Conservation (phyloP, 2,113 vertebrate genomes). For the Microtus oregoni region DNA sequence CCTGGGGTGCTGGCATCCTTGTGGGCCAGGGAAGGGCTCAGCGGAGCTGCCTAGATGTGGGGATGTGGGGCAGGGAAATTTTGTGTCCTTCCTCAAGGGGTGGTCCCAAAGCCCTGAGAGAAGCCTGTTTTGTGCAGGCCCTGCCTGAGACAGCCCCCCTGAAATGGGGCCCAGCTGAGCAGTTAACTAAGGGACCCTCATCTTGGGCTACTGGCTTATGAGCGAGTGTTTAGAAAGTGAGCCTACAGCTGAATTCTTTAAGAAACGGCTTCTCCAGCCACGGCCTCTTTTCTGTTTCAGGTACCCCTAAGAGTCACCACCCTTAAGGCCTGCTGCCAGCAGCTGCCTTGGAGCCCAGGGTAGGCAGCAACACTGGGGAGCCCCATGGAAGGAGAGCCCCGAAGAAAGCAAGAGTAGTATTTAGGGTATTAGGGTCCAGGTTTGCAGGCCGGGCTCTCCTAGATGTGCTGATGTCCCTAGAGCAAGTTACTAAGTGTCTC, state of each 20-base stretch:
- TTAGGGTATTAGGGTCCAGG: not conserved
- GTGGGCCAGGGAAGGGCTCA: not conserved
- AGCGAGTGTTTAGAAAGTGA: not conserved
- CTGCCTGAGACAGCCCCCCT: no score
- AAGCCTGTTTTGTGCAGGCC: not conserved
- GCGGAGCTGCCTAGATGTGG: not conserved
- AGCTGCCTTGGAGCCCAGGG: not conserved
- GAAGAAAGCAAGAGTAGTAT: not conserved
- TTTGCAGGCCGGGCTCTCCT: not conserved
- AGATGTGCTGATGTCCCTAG: not conserved
- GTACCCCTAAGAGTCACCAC: no score
- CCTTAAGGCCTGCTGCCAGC: not conserved
- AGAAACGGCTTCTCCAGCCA: not conserved
- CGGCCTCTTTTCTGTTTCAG: not conserved
- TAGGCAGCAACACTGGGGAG: rapidly evolving
- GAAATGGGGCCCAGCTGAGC: not conserved
- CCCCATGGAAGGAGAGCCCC: rapidly evolving
- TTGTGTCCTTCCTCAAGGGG: conserved; percentile 33
- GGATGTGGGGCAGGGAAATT: not conserved
- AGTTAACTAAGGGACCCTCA: not conserved
- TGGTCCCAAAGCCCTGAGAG: not conserved
- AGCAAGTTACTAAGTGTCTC: not conserved
- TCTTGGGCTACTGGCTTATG: not conserved
- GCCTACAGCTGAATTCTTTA: not conserved
- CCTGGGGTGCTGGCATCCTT: not conserved